A percentile compares a stretch with the other conserved stretches of the same genome.
phyloP scores from a whole-genome alignment of 2,888 invertebrate genomes.

The Nephrotoma guestfalica region DNA sequence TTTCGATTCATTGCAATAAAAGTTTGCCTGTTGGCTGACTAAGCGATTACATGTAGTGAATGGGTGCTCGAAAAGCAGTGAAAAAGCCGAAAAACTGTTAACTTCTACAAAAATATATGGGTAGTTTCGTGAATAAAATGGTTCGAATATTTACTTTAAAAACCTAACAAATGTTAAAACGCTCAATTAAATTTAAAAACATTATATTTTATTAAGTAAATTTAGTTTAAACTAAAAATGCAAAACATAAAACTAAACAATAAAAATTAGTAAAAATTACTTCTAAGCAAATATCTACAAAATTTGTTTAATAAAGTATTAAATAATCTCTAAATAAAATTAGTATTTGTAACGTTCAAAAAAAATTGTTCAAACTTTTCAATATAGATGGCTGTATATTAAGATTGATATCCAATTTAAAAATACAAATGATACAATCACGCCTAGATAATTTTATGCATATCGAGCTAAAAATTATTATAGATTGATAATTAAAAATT shows the following conservation, averaged over 20 bases:
- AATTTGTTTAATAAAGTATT: not conserved
- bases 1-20: too few relatives aligned
- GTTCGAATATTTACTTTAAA: not conserved
- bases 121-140: not conserved
- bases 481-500: not conserved
- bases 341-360: not conserved
- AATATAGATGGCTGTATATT: not conserved
- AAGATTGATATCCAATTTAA: not conserved
- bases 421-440: not conserved
- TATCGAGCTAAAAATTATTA: not conserved
- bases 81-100: too few relatives aligned
- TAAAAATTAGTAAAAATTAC: not conserved
- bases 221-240: not conserved
- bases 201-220: too few relatives aligned
- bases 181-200: not conserved
- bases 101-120: too few relatives aligned
- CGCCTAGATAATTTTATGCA: not conserved
- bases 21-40: too few relatives aligned
- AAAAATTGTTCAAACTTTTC: not conserved
- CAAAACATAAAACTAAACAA: not conserved
- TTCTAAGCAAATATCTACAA: not conserved
- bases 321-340: not conserved
- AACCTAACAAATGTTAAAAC: not conserved
- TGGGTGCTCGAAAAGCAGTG: too few relatives aligned
- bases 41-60: too few relatives aligned